phyloP scores from a whole-genome alignment of 2,797 vertebrate genomes.

The Pantherophis alleghaniensis region DNA sequence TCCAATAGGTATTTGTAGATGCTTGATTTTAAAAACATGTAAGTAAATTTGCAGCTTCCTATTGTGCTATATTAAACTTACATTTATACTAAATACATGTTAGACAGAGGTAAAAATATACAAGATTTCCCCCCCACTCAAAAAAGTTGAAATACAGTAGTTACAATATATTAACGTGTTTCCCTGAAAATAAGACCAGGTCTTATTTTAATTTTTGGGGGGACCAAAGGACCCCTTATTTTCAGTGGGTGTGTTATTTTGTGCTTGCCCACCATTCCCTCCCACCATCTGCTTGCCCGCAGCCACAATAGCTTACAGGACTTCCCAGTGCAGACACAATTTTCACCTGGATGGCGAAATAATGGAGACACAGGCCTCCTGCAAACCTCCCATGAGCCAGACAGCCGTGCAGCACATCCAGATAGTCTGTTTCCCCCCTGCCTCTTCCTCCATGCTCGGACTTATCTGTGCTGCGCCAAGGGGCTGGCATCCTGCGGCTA shows the following conservation, averaged over 20 bases:
- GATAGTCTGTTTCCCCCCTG: too few species aligned
- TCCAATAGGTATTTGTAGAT: background rate
- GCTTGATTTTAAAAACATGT: background rate
- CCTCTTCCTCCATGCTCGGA: too few species aligned
- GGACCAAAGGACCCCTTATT: background rate
- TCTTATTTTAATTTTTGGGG: background rate
- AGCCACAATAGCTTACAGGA: background rate
- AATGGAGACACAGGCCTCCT: too few species aligned
- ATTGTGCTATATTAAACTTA: background rate
- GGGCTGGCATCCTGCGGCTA: too few species aligned
- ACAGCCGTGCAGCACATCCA: too few species aligned
- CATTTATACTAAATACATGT: background rate
- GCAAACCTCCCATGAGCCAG: too few species aligned
- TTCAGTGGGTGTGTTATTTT: too few species aligned
- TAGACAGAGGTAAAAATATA: background rate
- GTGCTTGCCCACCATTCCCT: accelerated
- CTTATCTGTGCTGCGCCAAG: too few species aligned
- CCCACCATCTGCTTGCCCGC: background rate
- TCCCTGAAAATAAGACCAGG: background rate
- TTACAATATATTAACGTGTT: background rate
- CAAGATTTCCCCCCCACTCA: background rate
- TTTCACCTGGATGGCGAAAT: background rate
- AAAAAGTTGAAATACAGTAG: background rate
- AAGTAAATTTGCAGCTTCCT: background rate
- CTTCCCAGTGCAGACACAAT: background rate